phyloP scores from a whole-genome alignment of 2,888 invertebrate species.

The Eilema depressum region DNA sequence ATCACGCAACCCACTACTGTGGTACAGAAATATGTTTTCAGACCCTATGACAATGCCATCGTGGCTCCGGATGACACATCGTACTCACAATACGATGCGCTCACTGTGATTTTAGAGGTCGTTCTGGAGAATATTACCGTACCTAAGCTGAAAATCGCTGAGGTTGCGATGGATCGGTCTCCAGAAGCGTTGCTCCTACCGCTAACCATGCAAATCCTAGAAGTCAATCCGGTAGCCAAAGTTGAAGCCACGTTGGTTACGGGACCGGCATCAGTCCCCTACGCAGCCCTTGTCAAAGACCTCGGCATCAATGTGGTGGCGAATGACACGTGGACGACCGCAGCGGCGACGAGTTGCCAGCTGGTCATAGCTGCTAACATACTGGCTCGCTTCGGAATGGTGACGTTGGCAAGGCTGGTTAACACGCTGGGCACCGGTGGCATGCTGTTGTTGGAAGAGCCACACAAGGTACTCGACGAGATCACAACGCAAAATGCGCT shows the following conservation, averaged over 20 bases:
- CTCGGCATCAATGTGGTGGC: slow-evolving; percentile 87
- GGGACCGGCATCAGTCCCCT: slow-evolving; percentile 81
- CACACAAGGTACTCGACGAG: slow-evolving; percentile 75
- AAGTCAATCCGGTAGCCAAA: slow-evolving; percentile 91
- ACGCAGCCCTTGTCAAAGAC: slow-evolving; percentile 85
- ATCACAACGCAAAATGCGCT: slow-evolving; percentile 70
- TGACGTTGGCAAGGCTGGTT: slow-evolving; percentile 86
- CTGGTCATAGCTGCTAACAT: slow-evolving; percentile 90
- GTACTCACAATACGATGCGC: slow-evolving; percentile 88
- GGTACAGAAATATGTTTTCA: slow-evolving; percentile 93
- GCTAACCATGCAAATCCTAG: slow-evolving; percentile 88
- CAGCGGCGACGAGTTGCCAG: slow-evolving; percentile 89
- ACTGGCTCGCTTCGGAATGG: slow-evolving; percentile 84
- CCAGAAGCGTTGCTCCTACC: slow-evolving; percentile 90
- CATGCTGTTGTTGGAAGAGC: slow-evolving; percentile 92
- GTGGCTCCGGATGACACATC: slow-evolving; percentile 86
- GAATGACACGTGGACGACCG: slow-evolving; percentile 87
- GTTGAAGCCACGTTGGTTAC: slow-evolving; percentile 85
- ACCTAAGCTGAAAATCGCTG: slow-evolving; percentile 91
- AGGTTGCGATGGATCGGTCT: slow-evolving; percentile 88
- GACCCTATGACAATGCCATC: slow-evolving; percentile 89
- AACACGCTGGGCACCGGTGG: slow-evolving; percentile 90
- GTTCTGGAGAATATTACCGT: slow-evolving; percentile 92
- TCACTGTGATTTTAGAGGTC: slow-evolving; percentile 90
- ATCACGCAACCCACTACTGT: slow-evolving; percentile 92